Evolutionary conservation across 2,113 vertebrate genomes (phyloP), one percentile per base, ranked within the genome.

Genomic region (Platysternon megacephalum): DNA sequence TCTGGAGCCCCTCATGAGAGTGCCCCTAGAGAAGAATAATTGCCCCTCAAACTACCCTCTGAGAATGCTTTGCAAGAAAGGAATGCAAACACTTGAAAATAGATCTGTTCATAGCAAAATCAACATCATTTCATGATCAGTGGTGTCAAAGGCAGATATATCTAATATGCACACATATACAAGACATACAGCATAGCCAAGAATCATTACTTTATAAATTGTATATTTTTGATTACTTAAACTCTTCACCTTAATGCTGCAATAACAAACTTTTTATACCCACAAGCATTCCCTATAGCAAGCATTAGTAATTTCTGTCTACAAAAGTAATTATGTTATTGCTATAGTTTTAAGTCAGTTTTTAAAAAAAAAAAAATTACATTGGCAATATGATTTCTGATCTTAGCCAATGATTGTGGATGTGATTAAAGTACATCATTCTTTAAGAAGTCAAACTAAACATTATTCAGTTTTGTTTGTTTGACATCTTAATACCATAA

Each of bases 221-320:
- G 93, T 89, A 96, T 88, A 3, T 0, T 95, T 97, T 96, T 96
- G 56, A 96, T 97, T 97, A 96, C 94, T 82, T 97, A 92, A 94
- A 97, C 92, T 93, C 93, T 95, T 96, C 94, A 97, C 89, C 91
- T 93, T 89, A 93, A 86, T 94, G 93, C 96, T 94, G 95, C 92
- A 96, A 97, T 93, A 94, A 93, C 89, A 97, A 97, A 97, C 65
- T 95, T 97, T 97, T 97, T 97, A 19, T 94, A 94, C 65, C 91
- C 87, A 96, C 65, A 91, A 74, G 83, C 3, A 0, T 91, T 94
- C 58, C 84, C 85, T 94, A 83, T 91, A 97, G 92, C 91, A 95
- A 97, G 92, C 61, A 94, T 49, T 65, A 91, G 91, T 93, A 96
- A 96, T 96, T 95, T 96, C 84, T 97, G 78, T 93, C 91, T 90